Evolutionary conservation across 2,113 vertebrate species (phyloP), one percentile per base, ranked within the genome.

Genomic region (Cygnus atratus): DNA sequence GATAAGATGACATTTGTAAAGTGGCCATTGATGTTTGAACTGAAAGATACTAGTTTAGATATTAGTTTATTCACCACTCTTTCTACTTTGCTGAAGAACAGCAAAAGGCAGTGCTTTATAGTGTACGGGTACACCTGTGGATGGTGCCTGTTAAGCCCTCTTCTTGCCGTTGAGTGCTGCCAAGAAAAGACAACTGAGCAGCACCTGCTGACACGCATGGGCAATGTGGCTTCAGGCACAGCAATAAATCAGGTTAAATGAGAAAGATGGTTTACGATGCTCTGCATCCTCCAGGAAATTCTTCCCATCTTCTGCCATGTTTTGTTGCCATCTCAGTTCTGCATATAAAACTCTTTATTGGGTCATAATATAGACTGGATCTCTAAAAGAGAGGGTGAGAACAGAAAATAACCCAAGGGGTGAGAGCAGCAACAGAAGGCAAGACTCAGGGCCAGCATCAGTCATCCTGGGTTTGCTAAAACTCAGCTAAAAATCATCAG

Each of bases 311-410:
- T 77, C 88, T 88, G 72, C 83, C 83, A 89, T 2, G 0, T 74
- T 89, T 95, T 96, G 87, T 84, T 95, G 87, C 59, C 79, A 39
- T 77, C 80, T 95, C 73, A 91, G 43, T 91, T 92, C 77, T 95
- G 77, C 81, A 93, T 87, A 87, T 94, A 94, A 92, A 97, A 81
- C 39, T 70, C 77, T 92, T 96, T 90, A 96, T 81, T 87, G 81
- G 87, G 77, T 73, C 84, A 80, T 92, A 83, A 92, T 79, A 88
- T 14, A 92, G 82, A 80, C 82, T 70, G 59, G 82, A 66, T 90
- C 31, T 88, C 63, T 70, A 33, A 73, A 44, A 85, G 81, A 14
- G 19, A 12, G 74, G 77, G n/a, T 54, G 54, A 85, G 44, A 76
- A 54, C 24, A 84, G 66, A 52, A 48, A 16, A 9, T 11, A 61